Evolutionary conservation across 1,140 invertebrate species (phyloP), one percentile per base, ranked within the genome.

Genomic region (Chymomyza costata): DNA sequence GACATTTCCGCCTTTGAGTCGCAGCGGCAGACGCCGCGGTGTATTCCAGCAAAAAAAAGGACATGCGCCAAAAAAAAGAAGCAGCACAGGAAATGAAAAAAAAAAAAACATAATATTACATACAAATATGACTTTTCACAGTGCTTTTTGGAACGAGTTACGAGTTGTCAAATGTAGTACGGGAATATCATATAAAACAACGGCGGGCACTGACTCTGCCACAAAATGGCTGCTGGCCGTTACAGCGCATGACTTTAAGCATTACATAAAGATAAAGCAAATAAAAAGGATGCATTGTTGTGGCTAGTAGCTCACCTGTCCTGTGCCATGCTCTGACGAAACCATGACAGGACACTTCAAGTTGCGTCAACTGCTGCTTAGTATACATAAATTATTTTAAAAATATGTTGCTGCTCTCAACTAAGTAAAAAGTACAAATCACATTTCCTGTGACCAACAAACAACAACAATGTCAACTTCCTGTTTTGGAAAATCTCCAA

Each of bases 1-100:
- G 71, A 47, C 64, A 74, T 74, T 78, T 78, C 71, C 71, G 71
- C 51, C 57, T 78, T 76, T 78, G 71, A 70, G 71, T 47, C 54
- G 61, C 47, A 63, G 40, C 61, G 48, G 47, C 65, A 65, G 3
- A 3, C 8, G 21, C 21, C 8, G 21, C 21, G n/a, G n/a, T n/a
- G n/a, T n/a, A n/a, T n/a, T 25, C 21, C 8, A 5, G 21, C 21
- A 5, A 25, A 5, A n/a, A n/a, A 78, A 78, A 76, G 71, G 66
- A 76, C 71, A 66, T 76, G 71, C 66, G 71, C 71, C 71, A 60
- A 76, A 74, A 74, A 64, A 63, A 41, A 65, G 37, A 11, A 43
- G 43, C n/a, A n/a, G n/a, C 51, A 56, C 32, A 65, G 52, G 57
- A 60, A 65, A 60, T 60, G 41, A 40, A 64, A 64, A 59, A 60